Evolutionary conservation across 2,113 vertebrate species (phyloP).

Genomic region (Pteruthius melanotis): DNA sequence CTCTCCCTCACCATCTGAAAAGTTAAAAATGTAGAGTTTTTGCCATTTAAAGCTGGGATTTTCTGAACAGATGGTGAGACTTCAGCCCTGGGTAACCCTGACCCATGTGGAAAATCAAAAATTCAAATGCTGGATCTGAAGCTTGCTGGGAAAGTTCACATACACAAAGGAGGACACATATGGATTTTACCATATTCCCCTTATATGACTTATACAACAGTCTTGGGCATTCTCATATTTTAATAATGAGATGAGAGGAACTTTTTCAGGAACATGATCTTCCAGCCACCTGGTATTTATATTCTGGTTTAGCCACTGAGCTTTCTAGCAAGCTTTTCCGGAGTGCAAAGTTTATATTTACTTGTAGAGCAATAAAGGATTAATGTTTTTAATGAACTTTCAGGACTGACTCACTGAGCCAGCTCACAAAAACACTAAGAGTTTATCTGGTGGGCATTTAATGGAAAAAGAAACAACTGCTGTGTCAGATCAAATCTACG

Average conservation of each 20-base stretch:
- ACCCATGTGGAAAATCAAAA: conserved; percentile 9
- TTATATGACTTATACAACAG: neutral
- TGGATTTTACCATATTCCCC: neutral
- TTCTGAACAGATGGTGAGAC: conserved; percentile 24
- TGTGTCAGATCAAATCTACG: neutral
- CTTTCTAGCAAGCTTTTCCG: neutral
- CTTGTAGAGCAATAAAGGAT: neutral
- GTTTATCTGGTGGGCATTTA: neutral
- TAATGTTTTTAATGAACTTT: neutral
- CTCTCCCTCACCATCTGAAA: neutral
- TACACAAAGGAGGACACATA: neutral
- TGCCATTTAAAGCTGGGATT: neutral
- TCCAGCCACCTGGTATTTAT: neutral
- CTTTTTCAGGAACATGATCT: neutral
- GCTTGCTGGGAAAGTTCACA: neutral
- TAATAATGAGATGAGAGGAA: neutral
- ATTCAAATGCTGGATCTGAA: neutral
- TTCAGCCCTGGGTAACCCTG: neutral
- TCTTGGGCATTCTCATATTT: neutral
- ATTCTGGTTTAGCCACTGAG: neutral
- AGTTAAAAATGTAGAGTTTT: neutral
- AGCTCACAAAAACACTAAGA: neutral
- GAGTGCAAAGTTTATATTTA: conserved; percentile 4
- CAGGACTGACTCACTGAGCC: neutral
- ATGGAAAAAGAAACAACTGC: neutral